phyloP scores from a whole-genome alignment of 2,797 vertebrate species.

The Erpetoichthys calabaricus region DNA sequence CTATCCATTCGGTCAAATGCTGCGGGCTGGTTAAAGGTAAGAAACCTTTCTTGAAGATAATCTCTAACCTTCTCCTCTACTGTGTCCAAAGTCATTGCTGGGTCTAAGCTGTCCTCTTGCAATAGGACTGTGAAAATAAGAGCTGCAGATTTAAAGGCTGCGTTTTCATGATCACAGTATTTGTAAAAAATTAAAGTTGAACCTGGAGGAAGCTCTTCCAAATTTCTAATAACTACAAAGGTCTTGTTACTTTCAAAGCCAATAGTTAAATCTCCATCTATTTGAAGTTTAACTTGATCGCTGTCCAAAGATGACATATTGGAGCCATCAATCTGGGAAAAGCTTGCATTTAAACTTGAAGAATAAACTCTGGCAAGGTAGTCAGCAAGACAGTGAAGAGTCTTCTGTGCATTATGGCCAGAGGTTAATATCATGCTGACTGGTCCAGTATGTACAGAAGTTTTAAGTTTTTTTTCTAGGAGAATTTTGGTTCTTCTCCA shows the following conservation, averaged over 20 bases:
- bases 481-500: constrained; percentile 62
- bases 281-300: constrained; percentile 56
- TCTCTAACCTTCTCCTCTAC: constrained; percentile 72
- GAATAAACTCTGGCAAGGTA: constrained; percentile 57
- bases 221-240: constrained; percentile 64
- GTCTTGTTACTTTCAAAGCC: constrained; percentile 54
- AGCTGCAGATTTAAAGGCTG: constrained; percentile 69
- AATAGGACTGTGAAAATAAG: constrained; percentile 74
- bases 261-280: constrained; percentile 52
- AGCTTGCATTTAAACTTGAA: constrained; percentile 34
- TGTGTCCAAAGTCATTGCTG: constrained; percentile 25
- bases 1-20: constrained; percentile 59
- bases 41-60: constrained; percentile 57
- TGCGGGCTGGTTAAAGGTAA: constrained; percentile 16
- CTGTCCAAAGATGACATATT: constrained; percentile 43
- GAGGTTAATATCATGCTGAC: constrained; percentile 71
- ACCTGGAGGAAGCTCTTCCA: constrained; percentile 69
- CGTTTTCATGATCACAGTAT: constrained; percentile 82
- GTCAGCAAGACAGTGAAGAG: constrained; percentile 63
- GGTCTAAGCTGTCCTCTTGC: constrained; percentile 42
- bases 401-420: constrained; percentile 45
- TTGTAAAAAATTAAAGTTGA: constrained; percentile 89
- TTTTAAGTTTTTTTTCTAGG: constrained; percentile 65
- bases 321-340: constrained; percentile 48
- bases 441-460: constrained; percentile 48